Evolutionary conservation across 2,888 invertebrate genomes (phyloP), one percentile per base, ranked within the genome.

Genomic region (Andrena marginata): DNA sequence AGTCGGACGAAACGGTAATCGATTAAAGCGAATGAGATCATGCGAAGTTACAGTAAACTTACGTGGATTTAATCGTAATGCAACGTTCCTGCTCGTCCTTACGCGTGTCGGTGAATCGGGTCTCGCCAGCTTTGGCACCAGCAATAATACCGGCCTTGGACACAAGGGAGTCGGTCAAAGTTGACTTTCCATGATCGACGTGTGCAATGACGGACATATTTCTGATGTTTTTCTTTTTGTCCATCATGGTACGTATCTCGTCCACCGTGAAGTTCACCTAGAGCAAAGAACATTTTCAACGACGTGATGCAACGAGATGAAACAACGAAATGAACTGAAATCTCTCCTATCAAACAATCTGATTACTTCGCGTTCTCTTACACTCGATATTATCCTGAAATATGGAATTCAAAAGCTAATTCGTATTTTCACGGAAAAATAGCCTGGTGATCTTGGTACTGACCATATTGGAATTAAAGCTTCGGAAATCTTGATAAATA

Each of bases 201-300:
- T 99, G 99, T 92, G 99, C 99, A 94, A 99, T 99, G 95, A 99
- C 99, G 94, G 99, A 99, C 99, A 99, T 99, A 96, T 99, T 99
- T 94, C 99, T 97, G 96, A 99, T 99, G 95, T 99, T 99, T 96
- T 96, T 96, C 96, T 99, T 99, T 95, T 98, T 98, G 98, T 99
- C 99, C 99, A 99, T 99, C 97, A 99, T 98, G 94, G 94, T 96
- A 95, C 99, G 98, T 96, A 99, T 99, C 96, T 99, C 99, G 96
- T 99, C 99, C 95, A 99, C 98, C 90, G 99, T 99, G 95, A 99
- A 99, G 97, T 99, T 99, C 97, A 99, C 99, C 99, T 99, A 92
- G 59, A 94, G 86, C 64, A 78, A 79, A 92, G 76, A 76, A 64
- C 65, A 69, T 26, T 60, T 65, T 26, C 2, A 7, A 4, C 3